A percentile compares a stretch with the other conserved stretches of the same genome.
Conservation (phyloP, 1,140 invertebrate species). For the Orchestia grillus region DNA sequence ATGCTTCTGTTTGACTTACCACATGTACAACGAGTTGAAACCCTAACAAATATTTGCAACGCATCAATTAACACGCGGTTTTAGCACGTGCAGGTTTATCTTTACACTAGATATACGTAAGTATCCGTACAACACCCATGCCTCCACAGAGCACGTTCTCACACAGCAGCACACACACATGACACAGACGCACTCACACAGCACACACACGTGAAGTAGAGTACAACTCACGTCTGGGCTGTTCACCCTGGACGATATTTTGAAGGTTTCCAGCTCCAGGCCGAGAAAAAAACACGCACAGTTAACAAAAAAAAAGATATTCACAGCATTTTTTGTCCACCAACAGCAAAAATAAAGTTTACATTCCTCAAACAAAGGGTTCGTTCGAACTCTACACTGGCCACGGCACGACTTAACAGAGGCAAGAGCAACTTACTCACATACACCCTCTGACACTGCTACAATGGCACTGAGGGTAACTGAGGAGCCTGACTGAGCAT, state of each 20-base stretch:
- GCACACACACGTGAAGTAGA: neutral
- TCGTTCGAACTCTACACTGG: neutral
- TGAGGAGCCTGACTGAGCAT: too few relatives aligned
- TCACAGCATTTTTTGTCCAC: neutral
- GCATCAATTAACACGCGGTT: neutral
- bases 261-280: slow-evolving; percentile 38
- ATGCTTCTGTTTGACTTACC: too few relatives aligned
- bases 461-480: neutral
- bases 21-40: too few relatives aligned
- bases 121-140: neutral
- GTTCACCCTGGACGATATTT: slow-evolving; percentile 29
- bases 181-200: neutral
- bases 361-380: neutral
- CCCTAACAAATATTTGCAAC: neutral
- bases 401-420: neutral
- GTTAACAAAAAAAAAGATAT: neutral
- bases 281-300: neutral
- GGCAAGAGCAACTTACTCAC: neutral
- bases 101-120: neutral
- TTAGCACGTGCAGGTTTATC: neutral
- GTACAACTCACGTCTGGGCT: slow-evolving; percentile 25
- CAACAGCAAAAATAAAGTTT: neutral
- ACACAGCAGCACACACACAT: too few relatives aligned
- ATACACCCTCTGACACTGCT: neutral
- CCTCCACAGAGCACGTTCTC: too few relatives aligned